Evolutionary conservation across 2,113 vertebrate genomes (phyloP).

Genomic region (Sander lucioperca): DNA sequence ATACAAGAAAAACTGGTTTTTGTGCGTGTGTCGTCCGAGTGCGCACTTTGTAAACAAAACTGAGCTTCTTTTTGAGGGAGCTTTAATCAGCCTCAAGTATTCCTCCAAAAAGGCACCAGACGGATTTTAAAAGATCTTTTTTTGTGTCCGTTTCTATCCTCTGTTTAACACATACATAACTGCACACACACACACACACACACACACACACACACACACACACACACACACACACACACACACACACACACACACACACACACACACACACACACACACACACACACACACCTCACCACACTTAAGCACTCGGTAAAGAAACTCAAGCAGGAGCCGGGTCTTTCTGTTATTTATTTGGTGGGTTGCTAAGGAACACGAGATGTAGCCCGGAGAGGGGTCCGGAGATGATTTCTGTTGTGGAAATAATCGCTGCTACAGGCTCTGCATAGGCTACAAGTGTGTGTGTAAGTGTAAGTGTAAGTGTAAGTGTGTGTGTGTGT

Average conservation of each 20-base stretch:
- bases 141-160: constrained; percentile 23
- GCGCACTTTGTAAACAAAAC: constrained; percentile 48
- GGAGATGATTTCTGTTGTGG: constrained; percentile 70
- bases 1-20: constrained; percentile 65
- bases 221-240: constrained; percentile 27
- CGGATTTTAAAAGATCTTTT: constrained; percentile 29
- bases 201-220: constrained; percentile 21
- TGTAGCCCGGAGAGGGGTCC: constrained; percentile 65
- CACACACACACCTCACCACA: constrained; percentile 21
- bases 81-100: constrained; percentile 46
- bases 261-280: constrained; percentile 23
- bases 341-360: constrained; percentile 59
- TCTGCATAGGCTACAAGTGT: constrained; percentile 37
- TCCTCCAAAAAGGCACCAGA: constrained; percentile 14
- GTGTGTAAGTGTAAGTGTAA: not conserved
- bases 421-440: constrained; percentile 64
- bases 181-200: constrained; percentile 23
- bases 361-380: constrained; percentile 75
- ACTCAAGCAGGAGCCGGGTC: too few relatives aligned
- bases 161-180: constrained; percentile 26
- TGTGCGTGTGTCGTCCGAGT: constrained; percentile 23
- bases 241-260: constrained; percentile 28
- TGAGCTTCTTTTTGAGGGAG: constrained; percentile 30
- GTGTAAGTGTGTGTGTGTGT: not conserved
- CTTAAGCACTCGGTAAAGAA: too few relatives aligned